phyloP scores from a whole-genome alignment of 35 echinoderm and acorn worm species.

The Antedon bifida region DNA sequence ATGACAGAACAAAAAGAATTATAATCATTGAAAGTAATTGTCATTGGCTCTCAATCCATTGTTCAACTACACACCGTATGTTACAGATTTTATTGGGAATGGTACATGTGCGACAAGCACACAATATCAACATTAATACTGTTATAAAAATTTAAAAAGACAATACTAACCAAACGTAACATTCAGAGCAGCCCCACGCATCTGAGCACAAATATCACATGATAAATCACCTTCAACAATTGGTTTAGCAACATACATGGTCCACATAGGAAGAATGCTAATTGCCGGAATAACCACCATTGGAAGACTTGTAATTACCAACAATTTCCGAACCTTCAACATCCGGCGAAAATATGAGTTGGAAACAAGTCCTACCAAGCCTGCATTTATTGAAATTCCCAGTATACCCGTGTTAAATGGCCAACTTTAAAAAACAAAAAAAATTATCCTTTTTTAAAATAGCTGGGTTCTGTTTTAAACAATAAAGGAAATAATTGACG shows the following conservation, averaged over 20 bases:
- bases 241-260: constrained; percentile 20
- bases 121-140: background rate
- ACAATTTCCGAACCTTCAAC: constrained; percentile 41
- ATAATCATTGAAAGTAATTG: background rate
- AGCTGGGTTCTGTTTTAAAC: too few relatives aligned
- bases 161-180: constrained; percentile 47
- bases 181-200: constrained; percentile 42
- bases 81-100: too few relatives aligned
- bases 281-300: constrained; percentile 39
- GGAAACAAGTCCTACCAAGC: constrained; percentile 43
- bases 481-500: too few relatives aligned
- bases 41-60: too few relatives aligned
- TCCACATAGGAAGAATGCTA: constrained; percentile 25
- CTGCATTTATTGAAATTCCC: constrained; percentile 37
- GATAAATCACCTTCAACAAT: constrained; percentile 26
- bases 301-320: constrained; percentile 46
- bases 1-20: background rate
- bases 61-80: too few relatives aligned
- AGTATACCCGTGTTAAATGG: constrained; percentile 26
- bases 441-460: too few relatives aligned
- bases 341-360: constrained; percentile 78
- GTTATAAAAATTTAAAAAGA: too few relatives aligned
- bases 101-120: background rate
- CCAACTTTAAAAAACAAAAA: constrained; percentile 33
- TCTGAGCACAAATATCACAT: constrained; percentile 60